A percentile compares a stretch with the other conserved stretches of the same genome.
Conservation (phyloP, 2,888 invertebrate species). For the Acronicta leporina region DNA sequence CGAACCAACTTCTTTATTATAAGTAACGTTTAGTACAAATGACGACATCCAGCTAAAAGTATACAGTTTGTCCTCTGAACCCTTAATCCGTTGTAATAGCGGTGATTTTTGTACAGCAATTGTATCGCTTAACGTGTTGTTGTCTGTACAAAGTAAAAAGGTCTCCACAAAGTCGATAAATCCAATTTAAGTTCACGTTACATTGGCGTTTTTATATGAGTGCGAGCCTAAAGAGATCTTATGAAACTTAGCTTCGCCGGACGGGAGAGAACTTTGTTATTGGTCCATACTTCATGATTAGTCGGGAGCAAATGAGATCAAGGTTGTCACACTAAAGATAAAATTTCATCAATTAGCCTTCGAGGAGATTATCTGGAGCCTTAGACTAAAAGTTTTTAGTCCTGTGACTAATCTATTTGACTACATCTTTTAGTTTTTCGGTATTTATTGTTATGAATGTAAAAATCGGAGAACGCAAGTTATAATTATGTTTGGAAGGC, state of each 20-base stretch:
- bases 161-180: slow-evolving; percentile 59
- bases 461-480: too few relatives aligned
- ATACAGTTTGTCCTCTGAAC: too few relatives aligned
- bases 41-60: too few relatives aligned
- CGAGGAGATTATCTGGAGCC: slow-evolving; percentile 51
- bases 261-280: slow-evolving; percentile 66
- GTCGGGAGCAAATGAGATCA: slow-evolving; percentile 60
- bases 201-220: slow-evolving; percentile 69
- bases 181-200: slow-evolving; percentile 62
- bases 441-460: too few relatives aligned
- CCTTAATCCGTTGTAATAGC: too few relatives aligned
- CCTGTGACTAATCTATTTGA: slow-evolving; percentile 4
- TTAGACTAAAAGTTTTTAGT: slow-evolving; percentile 44
- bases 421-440: too few relatives aligned
- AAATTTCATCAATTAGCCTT: slow-evolving; percentile 68
- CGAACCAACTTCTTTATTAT: slow-evolving; percentile 28
- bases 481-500: too few relatives aligned
- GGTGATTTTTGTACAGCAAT: too few relatives aligned
- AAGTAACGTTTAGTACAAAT: slow-evolving; percentile 32
- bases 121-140: too few relatives aligned
- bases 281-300: slow-evolving; percentile 71
- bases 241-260: slow-evolving; percentile 64
- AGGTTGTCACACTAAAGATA: slow-evolving; percentile 71
- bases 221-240: slow-evolving; percentile 57
- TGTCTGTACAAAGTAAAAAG: slow-evolving; percentile 25